phyloP scores from a whole-genome alignment of 2,888 invertebrate genomes.

The Latrodectus hesperus region DNA sequence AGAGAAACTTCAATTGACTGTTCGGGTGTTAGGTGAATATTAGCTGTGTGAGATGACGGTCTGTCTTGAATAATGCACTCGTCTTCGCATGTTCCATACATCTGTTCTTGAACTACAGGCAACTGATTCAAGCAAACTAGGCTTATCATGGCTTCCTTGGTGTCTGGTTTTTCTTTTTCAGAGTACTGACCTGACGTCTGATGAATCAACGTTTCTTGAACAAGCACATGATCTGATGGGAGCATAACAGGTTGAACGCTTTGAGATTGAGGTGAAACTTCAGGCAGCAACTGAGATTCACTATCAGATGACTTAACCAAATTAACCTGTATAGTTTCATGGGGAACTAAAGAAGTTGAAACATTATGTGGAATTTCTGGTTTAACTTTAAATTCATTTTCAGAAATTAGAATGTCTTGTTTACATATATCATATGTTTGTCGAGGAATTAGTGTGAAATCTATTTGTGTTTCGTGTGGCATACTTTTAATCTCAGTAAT shows the following conservation, averaged over 20 bases:
- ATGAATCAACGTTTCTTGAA: constrained; percentile 46
- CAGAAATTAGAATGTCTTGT: constrained; percentile 28
- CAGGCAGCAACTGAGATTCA: constrained; percentile 61
- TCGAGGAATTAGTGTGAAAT: constrained; percentile 36
- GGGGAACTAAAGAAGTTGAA: constrained; percentile 62
- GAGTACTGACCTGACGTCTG: constrained; percentile 24
- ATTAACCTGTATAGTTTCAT: constrained; percentile 64
- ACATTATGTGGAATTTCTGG: constrained; percentile 25
- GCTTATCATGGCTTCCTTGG: constrained; percentile 17
- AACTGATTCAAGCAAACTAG: constrained; percentile 41
- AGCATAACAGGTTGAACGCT: constrained; percentile 25
- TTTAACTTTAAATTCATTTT: constrained; percentile 34
- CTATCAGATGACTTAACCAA: constrained; percentile 47
- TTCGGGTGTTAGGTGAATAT: constrained; percentile 32
- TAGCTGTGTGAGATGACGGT: constrained; percentile 32
- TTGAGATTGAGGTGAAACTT: constrained; percentile 48
- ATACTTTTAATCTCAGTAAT: background rate
- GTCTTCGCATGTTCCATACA: constrained; percentile 46
- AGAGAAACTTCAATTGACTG: constrained; percentile 62
- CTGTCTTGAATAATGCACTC: constrained; percentile 14
- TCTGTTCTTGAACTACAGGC: constrained; percentile 28
- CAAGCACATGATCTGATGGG: constrained; percentile 32
- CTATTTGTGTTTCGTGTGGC: constrained; percentile 2
- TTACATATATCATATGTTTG: constrained; percentile 32
- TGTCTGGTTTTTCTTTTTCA: constrained; percentile 22